Evolutionary conservation across 2,797 vertebrate genomes (phyloP), one percentile per base, ranked within the genome.

Genomic region (Falco novaeseelandiae): DNA sequence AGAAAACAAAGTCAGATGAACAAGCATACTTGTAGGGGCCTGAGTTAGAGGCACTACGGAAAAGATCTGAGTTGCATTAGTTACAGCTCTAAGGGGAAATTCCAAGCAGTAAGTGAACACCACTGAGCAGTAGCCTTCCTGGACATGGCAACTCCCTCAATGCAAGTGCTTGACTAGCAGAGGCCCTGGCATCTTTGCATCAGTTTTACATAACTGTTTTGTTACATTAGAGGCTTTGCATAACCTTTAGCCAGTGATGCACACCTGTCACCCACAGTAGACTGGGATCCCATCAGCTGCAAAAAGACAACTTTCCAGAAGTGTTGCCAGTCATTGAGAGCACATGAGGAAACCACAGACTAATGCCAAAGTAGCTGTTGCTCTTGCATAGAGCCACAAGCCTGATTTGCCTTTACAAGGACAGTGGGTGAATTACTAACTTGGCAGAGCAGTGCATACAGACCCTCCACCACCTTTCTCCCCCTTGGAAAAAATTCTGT

Each of bases 261-360:
- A 70, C 23, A 80, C 48, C 30, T 82, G 52, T 70, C 73, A 91
- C 26, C 55, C 83, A 62, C 21, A 74, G 59, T 9, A 77, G 78
- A 80, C 22, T 67, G 62, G 42, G n/a, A 79, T 77, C 55, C 44
- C 70, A 76, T 27, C 58, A 85, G 21, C 23, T 80, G 59, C 74
- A 93, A 87, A 90, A 93, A 80, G 26, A 77, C 49, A 82, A 69
- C 49, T 89, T 95, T 59, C 63, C 81, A 83, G 83, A 89, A 96
- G 25, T 5, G 27, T 8, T 90, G 71, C 27, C 74, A 93, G 92
- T 82, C 81, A 93, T 38, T 57, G 25, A 63, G 34, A 91, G 48
- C 63, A 85, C 86, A 59, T 36, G 58, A 84, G 46, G 59, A 91
- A 93, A 73, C 14, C 42, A 87, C 59, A 89, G 69, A 72, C 79